phyloP scores from a whole-genome alignment of 2,113 vertebrate species.

The Protobothrops flavoviridis region DNA sequence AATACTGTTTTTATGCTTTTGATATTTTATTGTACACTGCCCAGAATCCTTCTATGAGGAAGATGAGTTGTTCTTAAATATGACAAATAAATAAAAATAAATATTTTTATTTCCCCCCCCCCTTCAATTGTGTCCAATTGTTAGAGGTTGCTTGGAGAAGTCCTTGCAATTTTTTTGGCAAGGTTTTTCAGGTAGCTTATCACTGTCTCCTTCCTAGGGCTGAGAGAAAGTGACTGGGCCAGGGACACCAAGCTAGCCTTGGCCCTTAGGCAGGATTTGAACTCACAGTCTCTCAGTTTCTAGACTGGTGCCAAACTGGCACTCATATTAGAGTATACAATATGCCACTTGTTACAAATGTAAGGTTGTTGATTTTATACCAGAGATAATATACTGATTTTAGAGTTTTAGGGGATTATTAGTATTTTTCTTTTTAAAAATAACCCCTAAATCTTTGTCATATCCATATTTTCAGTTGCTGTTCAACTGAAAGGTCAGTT shows the following conservation, averaged over 20 bases:
- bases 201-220: background rate
- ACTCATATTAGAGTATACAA: background rate
- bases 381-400: background rate
- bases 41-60: background rate
- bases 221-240: background rate
- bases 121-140: background rate
- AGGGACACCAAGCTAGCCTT: background rate
- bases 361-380: background rate
- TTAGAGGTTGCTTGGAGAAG: background rate
- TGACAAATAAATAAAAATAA: background rate
- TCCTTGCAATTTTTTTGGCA: background rate
- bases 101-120: background rate
- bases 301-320: background rate
- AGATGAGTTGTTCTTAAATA: background rate
- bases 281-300: background rate
- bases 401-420: background rate
- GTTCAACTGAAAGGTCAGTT: conserved; percentile 1
- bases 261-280: background rate
- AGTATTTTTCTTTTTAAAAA: background rate
- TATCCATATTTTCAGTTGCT: background rate
- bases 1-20: background rate
- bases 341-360: background rate
- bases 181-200: background rate
- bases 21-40: background rate
- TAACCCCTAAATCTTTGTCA: background rate